Conservation (phyloP, 1,140 invertebrate genomes). For the Lerema accius region DNA sequence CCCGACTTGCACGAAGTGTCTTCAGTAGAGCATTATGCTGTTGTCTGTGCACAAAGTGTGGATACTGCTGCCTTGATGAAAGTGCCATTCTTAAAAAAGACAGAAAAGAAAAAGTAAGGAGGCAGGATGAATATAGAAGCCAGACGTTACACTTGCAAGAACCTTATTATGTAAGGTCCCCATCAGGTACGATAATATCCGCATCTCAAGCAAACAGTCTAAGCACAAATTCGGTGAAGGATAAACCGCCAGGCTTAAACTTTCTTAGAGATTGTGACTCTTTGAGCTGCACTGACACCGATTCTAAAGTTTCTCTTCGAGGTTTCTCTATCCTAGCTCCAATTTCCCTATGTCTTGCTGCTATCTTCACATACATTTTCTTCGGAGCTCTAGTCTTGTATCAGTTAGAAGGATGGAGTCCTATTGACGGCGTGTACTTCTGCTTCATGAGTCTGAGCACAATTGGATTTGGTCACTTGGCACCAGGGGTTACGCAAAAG, state of each 20-base stretch:
- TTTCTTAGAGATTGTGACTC: constrained; percentile 85
- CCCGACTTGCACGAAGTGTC: constrained; percentile 92
- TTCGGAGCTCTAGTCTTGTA: constrained; percentile 94
- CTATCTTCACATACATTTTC: constrained; percentile 93
- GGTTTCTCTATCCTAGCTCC: constrained; percentile 90
- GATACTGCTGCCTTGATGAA: constrained; percentile 93
- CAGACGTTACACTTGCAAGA: constrained; percentile 89
- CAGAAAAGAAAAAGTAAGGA: constrained; percentile 88
- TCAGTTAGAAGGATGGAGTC: constrained; percentile 93
- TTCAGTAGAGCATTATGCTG: constrained; percentile 93
- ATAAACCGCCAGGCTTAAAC: constrained; percentile 72
- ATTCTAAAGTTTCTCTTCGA: constrained; percentile 88
- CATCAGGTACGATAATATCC: constrained; percentile 83
- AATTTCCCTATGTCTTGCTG: constrained; percentile 88
- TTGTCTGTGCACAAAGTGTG: constrained; percentile 92
- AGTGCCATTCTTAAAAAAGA: constrained; percentile 91
- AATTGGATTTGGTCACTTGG: constrained; percentile 95
- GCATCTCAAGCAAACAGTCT: constrained; percentile 80
- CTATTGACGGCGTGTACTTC: constrained; percentile 96
- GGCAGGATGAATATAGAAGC: constrained; percentile 88
- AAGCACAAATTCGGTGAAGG: constrained; percentile 84
- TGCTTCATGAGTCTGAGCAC: constrained; percentile 97
- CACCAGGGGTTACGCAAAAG: constrained; percentile 89
- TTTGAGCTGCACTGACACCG: constrained; percentile 87
- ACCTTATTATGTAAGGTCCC: constrained; percentile 90